Percentiles rank a stretch among this genome's conserved stretches.
These are phyloP conservation scores for Lithobates pipiens DNA, from an alignment of 2,797 vertebrate species.

Conservation along the genomic window DNA sequence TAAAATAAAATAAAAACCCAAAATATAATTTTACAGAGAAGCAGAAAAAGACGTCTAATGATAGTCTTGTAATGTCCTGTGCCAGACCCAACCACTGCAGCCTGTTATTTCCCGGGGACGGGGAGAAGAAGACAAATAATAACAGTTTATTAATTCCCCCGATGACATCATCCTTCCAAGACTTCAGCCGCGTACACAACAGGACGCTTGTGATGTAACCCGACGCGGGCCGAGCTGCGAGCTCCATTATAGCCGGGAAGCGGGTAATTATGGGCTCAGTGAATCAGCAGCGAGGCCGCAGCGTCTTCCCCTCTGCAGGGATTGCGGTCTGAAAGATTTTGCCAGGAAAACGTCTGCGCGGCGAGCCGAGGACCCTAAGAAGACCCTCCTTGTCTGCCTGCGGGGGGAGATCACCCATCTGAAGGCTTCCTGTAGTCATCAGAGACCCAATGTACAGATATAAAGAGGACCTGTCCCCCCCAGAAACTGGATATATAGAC, in stretches of 20 bases:
- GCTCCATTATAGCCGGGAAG: conserved; percentile 22
- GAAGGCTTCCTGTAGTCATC: too few species aligned
- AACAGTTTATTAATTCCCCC: conserved; percentile 36
- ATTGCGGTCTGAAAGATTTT: background rate
- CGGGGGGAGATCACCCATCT: too few species aligned
- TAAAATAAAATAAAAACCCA: background rate
- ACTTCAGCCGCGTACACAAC: conserved; percentile 17
- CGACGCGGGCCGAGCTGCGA: conserved; percentile 18
- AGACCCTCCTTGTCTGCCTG: too few species aligned
- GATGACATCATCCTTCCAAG: conserved; percentile 53
- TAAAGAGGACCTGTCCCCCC: too few species aligned
- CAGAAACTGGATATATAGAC: too few species aligned
- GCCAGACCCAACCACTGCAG: background rate
- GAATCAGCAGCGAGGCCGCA: conserved; percentile 34
- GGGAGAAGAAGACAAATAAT: conserved; percentile 19
- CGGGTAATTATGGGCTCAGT: conserved; percentile 43
- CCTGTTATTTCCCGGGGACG: background rate
- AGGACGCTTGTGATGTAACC: conserved; percentile 31
- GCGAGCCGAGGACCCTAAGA: background rate
- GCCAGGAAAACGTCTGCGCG: conserved; percentile 17
- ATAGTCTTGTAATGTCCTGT: background rate
- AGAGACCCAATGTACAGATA: too few species aligned
- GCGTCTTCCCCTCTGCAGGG: background rate
- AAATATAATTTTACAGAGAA: background rate
- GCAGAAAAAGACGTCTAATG: background rate